Percentiles rank a stretch among this genome's conserved stretches.
phyloP scores from a whole-genome alignment of 2,113 vertebrate genomes.

The Oreochromis tanganicae region DNA sequence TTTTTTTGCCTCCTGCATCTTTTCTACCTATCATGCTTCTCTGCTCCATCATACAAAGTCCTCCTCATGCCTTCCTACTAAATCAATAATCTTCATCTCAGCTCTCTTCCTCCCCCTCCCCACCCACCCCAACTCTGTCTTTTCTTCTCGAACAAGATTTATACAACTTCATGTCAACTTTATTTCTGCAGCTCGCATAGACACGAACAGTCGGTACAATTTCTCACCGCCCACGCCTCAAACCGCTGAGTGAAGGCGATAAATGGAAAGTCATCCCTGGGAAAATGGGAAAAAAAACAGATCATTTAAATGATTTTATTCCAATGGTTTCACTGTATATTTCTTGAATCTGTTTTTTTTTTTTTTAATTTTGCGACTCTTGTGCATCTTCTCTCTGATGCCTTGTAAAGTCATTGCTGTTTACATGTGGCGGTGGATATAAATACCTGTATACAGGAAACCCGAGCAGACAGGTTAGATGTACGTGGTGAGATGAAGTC shows the following conservation, averaged over 20 bases:
- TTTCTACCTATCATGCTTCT: not conserved
- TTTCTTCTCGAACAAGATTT: not conserved
- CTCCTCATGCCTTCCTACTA: not conserved
- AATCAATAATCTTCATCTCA: not conserved
- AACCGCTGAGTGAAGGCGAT: not conserved
- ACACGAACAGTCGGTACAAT: not conserved
- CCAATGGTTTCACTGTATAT: not conserved
- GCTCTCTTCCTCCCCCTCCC: not conserved
- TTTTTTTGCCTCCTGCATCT: not conserved
- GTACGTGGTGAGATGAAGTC: conserved; percentile 52
- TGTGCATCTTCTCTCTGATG: not conserved
- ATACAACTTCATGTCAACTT: not conserved
- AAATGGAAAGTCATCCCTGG: conserved; percentile 1
- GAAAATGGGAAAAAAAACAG: not conserved
- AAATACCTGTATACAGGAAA: conserved; percentile 65
- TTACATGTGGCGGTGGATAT: conserved; percentile 51
- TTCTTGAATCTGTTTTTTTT: not conserved
- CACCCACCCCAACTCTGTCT: not conserved
- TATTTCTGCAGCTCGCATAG: not conserved
- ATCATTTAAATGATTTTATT: not conserved
- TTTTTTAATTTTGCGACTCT: not conserved
- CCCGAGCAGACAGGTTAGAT: conserved; percentile 68
- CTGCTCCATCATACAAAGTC: not conserved
- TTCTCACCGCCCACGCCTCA: not conserved
- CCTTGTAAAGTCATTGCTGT: conserved; percentile 43